Percentiles rank a stretch among this genome's conserved stretches.
These are phyloP conservation scores for Siniperca chuatsi DNA, from an alignment of 2,113 vertebrate species.

Conservation along the genomic window DNA sequence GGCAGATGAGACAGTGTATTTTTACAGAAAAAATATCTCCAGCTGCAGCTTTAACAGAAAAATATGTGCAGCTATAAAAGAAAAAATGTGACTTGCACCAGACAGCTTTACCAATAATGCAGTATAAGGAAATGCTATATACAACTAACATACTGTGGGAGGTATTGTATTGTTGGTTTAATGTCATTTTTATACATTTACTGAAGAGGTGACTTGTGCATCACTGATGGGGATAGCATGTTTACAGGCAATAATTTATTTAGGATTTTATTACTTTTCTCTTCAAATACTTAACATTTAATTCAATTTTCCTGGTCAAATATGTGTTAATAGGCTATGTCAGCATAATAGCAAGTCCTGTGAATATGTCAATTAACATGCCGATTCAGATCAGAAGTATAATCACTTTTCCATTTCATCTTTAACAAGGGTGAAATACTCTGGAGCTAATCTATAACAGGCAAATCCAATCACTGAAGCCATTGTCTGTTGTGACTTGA, in stretches of 20 bases:
- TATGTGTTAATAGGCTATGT: slow-evolving; percentile 34
- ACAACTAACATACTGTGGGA: neutral
- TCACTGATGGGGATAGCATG: slow-evolving; percentile 1
- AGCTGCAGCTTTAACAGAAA: neutral
- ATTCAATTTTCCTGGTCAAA: slow-evolving; percentile 41
- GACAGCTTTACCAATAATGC: neutral
- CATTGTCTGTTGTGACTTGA: slow-evolving; percentile 66
- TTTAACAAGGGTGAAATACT: slow-evolving; percentile 75
- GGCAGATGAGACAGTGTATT: neutral
- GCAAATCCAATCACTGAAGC: slow-evolving; percentile 71
- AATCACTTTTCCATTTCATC: slow-evolving; percentile 73
- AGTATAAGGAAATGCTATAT: neutral
- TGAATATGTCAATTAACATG: slow-evolving; percentile 68
- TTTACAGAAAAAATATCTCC: neutral
- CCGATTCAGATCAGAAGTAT: slow-evolving; percentile 60
- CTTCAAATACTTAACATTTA: slow-evolving; percentile 24
- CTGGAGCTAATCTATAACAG: slow-evolving; percentile 73
- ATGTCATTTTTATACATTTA: neutral
- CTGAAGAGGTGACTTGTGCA: slow-evolving; percentile 12
- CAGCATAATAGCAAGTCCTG: slow-evolving; percentile 48
- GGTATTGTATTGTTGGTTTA: neutral
- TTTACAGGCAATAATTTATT: slow-evolving; percentile 9
- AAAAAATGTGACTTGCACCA: neutral
- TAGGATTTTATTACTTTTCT: slow-evolving; percentile 6
- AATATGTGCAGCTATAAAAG: neutral